Percentiles rank a stretch among this genome's conserved stretches.
Conservation (phyloP, 2,797 vertebrate species). For the Aphelocoma californica region DNA sequence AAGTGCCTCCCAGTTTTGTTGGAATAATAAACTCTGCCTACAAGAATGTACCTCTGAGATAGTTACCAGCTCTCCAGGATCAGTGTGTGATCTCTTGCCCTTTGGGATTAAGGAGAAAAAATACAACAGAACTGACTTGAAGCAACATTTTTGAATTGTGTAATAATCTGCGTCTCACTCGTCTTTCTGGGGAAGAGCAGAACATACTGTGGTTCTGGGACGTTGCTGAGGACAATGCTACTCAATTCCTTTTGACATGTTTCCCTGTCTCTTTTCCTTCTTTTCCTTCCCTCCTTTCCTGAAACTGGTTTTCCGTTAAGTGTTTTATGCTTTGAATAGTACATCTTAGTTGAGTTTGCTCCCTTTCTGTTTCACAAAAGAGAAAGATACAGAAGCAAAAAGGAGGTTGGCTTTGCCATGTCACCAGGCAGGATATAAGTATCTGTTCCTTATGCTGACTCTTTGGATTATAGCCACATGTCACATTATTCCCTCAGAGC, state of each 20-base stretch:
- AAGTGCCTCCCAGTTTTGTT: not conserved
- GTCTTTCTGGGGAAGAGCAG: conserved; percentile 2
- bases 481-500: not conserved
- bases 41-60: not conserved
- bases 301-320: not conserved
- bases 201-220: not conserved
- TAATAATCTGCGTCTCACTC: not conserved
- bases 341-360: not conserved
- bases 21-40: not conserved
- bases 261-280: not conserved
- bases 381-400: not conserved
- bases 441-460: not conserved
- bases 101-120: not conserved
- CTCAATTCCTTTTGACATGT: not conserved
- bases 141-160: not conserved
- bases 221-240: not conserved
- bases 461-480: not conserved
- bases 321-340: not conserved
- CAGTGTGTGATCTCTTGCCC: conserved; percentile 1
- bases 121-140: not conserved
- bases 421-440: not conserved
- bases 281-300: conserved; percentile 4
- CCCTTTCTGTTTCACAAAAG: not conserved
- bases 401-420: accelerated
- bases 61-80: not conserved